Base-by-base conservation (phyloP, 2,113 vertebrate species). In the Tragulus kanchil region DNA sequence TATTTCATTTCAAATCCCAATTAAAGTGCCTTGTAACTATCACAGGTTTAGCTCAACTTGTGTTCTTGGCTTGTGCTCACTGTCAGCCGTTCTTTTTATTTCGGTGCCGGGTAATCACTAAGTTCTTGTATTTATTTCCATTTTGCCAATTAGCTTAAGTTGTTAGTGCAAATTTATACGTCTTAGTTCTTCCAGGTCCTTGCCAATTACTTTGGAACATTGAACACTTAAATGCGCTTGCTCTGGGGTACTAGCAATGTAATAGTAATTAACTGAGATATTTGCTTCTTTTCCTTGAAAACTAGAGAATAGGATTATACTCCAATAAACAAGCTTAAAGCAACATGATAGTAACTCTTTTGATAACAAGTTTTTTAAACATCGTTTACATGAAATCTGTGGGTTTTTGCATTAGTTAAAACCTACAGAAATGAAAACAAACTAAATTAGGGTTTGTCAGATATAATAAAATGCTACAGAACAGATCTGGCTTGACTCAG, bases 231-330 rank as follows among this genome's bases (percentile, higher is more conserved):
- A 97, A 95, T 98, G 97, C 94, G 62, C 98, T 98, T 97, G 97
- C 97, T 98, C 82, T 96, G 93, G 96, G 94, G 42, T 97, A 93
- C 96, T 83, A 98, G 97, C 91, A 97, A 97, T 95, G 98, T 98
- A 98, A 97, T 67, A 95, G 95, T 97, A 98, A 98, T 98, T 98
- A 98, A 98, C 96, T 89, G 95, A 98, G 97, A 97, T 92, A 96
- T 89, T 97, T 98, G 93, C 90, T 93, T 96, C 97, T 97, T 98
- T 98, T 89, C 89, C 62, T 97, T 95, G 97, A 98, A 98, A 98
- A 93, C 48, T 94, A 81, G 97, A 98, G 96, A 97, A 97, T 86
- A 85, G 86, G 94, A 98, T 98, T 98, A 97, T 88, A 54, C 84
- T 97, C 84, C 88, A 65, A 97, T 97, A 98, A 98, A 97, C 93